Base-by-base conservation (phyloP, 2,888 invertebrate species). In the Caenorhabditis virilis region DNA sequence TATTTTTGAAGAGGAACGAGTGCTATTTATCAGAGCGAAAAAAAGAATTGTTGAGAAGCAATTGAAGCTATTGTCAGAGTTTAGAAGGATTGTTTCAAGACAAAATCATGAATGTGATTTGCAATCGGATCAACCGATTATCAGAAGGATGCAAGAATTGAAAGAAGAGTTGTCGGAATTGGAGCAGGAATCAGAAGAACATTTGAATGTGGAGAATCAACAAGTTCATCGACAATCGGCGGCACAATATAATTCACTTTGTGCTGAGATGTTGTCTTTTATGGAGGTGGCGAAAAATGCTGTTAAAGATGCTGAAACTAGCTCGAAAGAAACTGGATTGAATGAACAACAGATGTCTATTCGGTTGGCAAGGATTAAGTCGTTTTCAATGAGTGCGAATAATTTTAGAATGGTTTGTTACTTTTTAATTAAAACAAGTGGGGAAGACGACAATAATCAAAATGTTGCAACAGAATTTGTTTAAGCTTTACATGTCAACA, bases 1-100 rank as follows among this genome's bases (percentile, higher is more conserved):
- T 1, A 67, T 75, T 39, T 69, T 64, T 39, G 69, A 70, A 46
- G 74, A 74, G 30, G 72, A 69, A 45, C 47, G 63, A 15, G 16
- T 42, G n/a, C 42, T 53, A 1, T 71, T 70, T 35, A 20, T 71
- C 0, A 50, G 39, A n/a, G 59, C 52, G 30, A 65, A 71, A 33
- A 26, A 64, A 7, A 46, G 62, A 35, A 50, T 73, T 11, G 56
- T 75, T 11, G 65, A 72, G 11, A 39, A 55, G 16, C 72, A 71
- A 45, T 52, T 75, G 35, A 46, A 58, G n/a, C 47, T 64, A 41
- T 25, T 74, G 36, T 57, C 47, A 9, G 42, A 63, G 25, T 67
- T 50, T 43, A 48, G 70, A 38, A 2, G 43, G 43, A 27, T 62
- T 0, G 41, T 58, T 9, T 45, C 64, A 9, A 55, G 65, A 53